Conservation (phyloP, 2,888 invertebrate species). For the Quadriops clusia region DNA sequence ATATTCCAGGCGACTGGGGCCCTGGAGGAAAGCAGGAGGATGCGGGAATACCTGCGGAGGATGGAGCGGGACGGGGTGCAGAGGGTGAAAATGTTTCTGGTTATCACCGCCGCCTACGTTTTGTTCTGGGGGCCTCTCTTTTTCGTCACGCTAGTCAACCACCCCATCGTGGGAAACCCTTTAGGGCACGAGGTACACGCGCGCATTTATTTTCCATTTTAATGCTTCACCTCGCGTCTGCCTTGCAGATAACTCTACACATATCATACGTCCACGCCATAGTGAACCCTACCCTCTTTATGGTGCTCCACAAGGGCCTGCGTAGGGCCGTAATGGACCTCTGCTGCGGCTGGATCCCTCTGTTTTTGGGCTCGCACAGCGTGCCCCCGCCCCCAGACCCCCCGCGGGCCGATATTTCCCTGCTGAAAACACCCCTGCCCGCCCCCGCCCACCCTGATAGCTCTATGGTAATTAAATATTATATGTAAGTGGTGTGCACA, state of each 20-base stretch:
- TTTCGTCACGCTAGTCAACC: slow-evolving; percentile 69
- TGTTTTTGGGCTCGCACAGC: slow-evolving; percentile 28
- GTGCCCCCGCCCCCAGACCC: slow-evolving; percentile 50
- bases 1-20: slow-evolving; percentile 38
- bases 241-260: slow-evolving; percentile 66
- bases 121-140: slow-evolving; percentile 87
- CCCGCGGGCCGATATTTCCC: slow-evolving; percentile 46
- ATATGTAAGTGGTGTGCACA: slow-evolving; percentile 39
- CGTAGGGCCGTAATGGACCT: slow-evolving; percentile 59
- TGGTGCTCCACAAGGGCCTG: slow-evolving; percentile 65
- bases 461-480: slow-evolving; percentile 43
- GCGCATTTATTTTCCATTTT: no score
- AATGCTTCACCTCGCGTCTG: slow-evolving; percentile 4
- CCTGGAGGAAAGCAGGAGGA: slow-evolving; percentile 58
- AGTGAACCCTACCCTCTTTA: slow-evolving; percentile 69
- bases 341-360: slow-evolving; percentile 53
- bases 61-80: slow-evolving; percentile 73
- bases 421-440: slow-evolving; percentile 50
- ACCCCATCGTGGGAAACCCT: slow-evolving; percentile 58
- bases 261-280: slow-evolving; percentile 81
- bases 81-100: slow-evolving; percentile 74
- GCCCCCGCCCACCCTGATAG: slow-evolving; percentile 38
- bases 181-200: slow-evolving; percentile 60
- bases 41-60: slow-evolving; percentile 63
- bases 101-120: slow-evolving; percentile 73